These are phyloP conservation scores for Sepioteuthis lessoniana DNA, from an alignment of 2,888 invertebrate genomes.

Conservation along the genomic window DNA sequence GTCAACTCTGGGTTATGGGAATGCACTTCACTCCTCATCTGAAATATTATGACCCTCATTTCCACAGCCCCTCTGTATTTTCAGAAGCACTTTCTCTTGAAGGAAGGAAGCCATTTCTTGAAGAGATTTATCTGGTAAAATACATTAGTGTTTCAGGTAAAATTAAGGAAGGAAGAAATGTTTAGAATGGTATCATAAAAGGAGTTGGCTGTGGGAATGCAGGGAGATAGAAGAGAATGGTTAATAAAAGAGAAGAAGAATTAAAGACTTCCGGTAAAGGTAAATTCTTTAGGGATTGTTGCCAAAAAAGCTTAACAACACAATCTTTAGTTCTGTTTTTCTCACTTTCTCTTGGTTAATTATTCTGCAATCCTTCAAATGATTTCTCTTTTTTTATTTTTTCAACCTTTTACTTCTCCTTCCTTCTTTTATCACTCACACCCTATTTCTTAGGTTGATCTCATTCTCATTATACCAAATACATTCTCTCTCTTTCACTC, in stretches of 20 bases:
- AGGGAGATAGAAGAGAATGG: neutral
- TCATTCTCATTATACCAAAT: too few relatives aligned
- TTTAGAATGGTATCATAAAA: neutral
- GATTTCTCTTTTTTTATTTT: neutral
- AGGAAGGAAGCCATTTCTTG: neutral
- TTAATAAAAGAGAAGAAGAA: neutral
- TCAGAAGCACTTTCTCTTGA: neutral
- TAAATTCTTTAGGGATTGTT: neutral
- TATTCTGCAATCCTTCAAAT: neutral
- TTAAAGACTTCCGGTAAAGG: neutral
- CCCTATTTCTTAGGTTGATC: too few relatives aligned
- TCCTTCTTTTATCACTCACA: too few relatives aligned
- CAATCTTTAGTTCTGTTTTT: too few relatives aligned
- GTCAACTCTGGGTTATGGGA: too few relatives aligned
- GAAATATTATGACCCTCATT: neutral
- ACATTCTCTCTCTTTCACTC: too few relatives aligned
- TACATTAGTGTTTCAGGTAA: neutral
- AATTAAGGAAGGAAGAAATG: neutral
- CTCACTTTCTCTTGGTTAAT: too few relatives aligned
- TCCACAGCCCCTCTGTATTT: neutral
- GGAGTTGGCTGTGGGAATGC: neutral
- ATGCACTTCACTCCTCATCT: neutral
- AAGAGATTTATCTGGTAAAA: neutral
- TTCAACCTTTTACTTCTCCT: too few relatives aligned
- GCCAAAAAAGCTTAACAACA: neutral